Evolutionary conservation across 2,888 invertebrate genomes (phyloP).

Genomic region (Sphaerophoria taeniata): DNA sequence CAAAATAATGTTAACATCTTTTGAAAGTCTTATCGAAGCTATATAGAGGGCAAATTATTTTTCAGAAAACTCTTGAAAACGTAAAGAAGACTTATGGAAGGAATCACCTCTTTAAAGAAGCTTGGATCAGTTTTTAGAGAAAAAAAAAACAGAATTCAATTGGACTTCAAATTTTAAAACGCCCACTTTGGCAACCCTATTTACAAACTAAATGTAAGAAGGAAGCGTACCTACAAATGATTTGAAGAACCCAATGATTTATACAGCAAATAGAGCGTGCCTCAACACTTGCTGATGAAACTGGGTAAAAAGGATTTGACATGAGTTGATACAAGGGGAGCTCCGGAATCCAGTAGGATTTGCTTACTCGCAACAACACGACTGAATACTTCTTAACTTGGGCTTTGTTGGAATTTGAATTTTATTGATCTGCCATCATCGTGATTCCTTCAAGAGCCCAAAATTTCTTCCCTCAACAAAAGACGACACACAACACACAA

Average conservation of each 20-base stretch:
- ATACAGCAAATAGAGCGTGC: conserved; percentile 73
- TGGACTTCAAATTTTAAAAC: no score
- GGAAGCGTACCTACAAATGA: conserved; percentile 40
- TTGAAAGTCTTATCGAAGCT: no score
- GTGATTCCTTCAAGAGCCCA: conserved; percentile 46
- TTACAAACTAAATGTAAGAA: conserved; percentile 20
- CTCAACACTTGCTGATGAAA: conserved; percentile 30
- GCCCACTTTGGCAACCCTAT: background rate
- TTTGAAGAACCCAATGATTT: conserved; percentile 71
- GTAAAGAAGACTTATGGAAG: no score
- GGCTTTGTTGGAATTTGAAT: conserved; percentile 69
- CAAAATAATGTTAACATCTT: no score
- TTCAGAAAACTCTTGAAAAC: no score
- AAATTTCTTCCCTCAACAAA: conserved; percentile 16
- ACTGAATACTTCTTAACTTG: conserved; percentile 67
- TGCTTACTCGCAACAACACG: conserved; percentile 60
- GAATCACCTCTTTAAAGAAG: no score
- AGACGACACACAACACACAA: no score
- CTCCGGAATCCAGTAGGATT: conserved; percentile 30
- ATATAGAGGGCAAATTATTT: no score
- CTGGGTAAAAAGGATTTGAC: background rate
- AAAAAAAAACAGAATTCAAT: no score
- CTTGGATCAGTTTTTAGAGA: no score
- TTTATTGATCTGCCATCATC: conserved; percentile 68
- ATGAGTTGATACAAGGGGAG: conserved; percentile 7